Percentiles rank a stretch among this genome's conserved stretches.
phyloP scores from a whole-genome alignment of 2,797 vertebrate genomes.

The Synanceia verrucosa region DNA sequence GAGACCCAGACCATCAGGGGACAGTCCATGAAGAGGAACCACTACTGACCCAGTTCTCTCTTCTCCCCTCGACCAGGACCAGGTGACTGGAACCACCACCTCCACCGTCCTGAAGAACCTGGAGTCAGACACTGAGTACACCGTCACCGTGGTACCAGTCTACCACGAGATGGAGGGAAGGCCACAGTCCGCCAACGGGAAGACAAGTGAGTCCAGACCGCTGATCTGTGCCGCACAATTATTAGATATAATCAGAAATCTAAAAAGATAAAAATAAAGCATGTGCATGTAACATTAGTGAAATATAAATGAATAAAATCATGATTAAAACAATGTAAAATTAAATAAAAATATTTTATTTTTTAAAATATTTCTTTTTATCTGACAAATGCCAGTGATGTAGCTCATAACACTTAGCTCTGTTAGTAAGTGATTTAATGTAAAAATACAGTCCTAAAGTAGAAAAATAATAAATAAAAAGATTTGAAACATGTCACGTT shows the following conservation, averaged over 20 bases:
- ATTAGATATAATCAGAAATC: no score
- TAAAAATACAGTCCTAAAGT: neutral
- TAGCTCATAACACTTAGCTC: neutral
- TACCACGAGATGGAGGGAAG: slow-evolving; percentile 93
- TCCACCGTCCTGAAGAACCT: slow-evolving; percentile 88
- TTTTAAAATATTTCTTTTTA: neutral
- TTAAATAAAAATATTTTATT: no score
- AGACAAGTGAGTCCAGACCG: slow-evolving; percentile 89
- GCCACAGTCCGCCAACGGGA: slow-evolving; percentile 86
- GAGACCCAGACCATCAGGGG: neutral
- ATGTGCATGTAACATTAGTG: no score
- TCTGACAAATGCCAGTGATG: neutral
- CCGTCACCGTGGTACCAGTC: slow-evolving; percentile 89
- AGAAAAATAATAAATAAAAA: no score
- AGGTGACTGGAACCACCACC: slow-evolving; percentile 89
- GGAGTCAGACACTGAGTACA: slow-evolving; percentile 89
- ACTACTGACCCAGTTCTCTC: slow-evolving; percentile 19
- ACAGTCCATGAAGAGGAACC: neutral
- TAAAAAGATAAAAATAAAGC: no score
- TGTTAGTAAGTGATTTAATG: neutral
- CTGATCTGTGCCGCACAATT: no score
- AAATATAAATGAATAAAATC: no score
- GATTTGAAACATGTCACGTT: no score
- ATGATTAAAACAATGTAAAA: neutral
- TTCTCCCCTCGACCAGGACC: slow-evolving; percentile 79